Conservation (phyloP, 1,140 invertebrate genomes). For the Drosophila sechellia region DNA sequence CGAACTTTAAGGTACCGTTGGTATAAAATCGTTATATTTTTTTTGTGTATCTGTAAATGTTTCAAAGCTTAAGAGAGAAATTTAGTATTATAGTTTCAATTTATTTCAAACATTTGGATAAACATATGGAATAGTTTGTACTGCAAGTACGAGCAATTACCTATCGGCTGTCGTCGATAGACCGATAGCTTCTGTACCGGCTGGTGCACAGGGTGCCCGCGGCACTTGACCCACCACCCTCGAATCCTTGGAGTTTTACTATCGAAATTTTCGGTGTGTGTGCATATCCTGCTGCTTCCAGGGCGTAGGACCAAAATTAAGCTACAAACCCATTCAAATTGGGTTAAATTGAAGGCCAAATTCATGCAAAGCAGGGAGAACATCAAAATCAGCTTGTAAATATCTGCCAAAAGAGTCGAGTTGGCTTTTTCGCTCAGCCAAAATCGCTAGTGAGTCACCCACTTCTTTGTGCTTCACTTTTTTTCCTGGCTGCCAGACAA, state of each 20-base stretch:
- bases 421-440: conserved; percentile 7
- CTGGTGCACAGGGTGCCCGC: conserved; percentile 41
- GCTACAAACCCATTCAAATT: conserved; percentile 5
- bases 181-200: conserved; percentile 34
- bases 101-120: too few species aligned
- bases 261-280: conserved; percentile 66
- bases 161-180: conserved; percentile 33
- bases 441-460: conserved; percentile 32
- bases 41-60: too few species aligned
- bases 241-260: conserved; percentile 66
- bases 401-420: conserved; percentile 3
- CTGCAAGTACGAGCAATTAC: conserved; percentile 4
- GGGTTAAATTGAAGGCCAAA: background rate
- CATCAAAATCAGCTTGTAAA: background rate
- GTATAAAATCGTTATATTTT: too few species aligned
- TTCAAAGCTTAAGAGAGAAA: too few species aligned
- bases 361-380: background rate
- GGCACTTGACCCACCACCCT: conserved; percentile 25
- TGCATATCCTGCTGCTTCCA: conserved; percentile 38
- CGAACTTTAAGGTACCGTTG: too few species aligned
- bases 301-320: conserved; percentile 32
- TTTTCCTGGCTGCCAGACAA: conserved; percentile 3
- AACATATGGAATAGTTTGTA: background rate
- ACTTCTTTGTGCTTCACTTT: conserved; percentile 18
- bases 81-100: too few species aligned